Conservation (phyloP, 2,113 vertebrate species). For the Oenanthe oenanthe region DNA sequence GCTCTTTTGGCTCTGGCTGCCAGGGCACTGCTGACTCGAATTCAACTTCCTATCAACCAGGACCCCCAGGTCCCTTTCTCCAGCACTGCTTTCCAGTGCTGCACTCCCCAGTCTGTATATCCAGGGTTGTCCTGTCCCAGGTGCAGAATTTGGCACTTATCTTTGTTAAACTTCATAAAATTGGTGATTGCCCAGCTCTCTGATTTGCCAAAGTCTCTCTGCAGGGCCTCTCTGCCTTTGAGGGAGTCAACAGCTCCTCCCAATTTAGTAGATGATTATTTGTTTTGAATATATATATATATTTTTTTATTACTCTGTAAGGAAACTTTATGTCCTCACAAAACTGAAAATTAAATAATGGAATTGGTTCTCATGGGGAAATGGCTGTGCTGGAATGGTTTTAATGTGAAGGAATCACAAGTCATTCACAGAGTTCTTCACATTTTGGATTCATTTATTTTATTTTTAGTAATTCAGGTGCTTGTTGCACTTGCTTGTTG, state of each 20-base stretch:
- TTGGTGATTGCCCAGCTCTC: background rate
- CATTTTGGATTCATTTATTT: background rate
- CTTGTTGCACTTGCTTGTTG: background rate
- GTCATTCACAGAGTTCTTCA: background rate
- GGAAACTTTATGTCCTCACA: background rate
- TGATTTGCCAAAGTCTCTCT: background rate
- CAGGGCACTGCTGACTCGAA: background rate
- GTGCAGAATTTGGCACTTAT: background rate
- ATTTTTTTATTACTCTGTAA: background rate
- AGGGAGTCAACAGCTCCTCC: background rate
- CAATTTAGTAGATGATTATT: background rate
- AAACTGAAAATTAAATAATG: background rate
- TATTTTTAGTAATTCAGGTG: background rate
- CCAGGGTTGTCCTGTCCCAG: background rate
- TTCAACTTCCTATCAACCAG: rapidly evolving
- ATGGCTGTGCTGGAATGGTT: background rate
- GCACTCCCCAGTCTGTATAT: background rate
- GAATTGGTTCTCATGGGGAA: background rate
- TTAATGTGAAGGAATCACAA: background rate
- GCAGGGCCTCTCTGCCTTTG: background rate
- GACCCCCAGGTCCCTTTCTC: background rate
- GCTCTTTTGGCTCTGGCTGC: background rate
- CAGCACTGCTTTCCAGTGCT: background rate
- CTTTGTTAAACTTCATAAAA: background rate
- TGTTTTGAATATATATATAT: background rate